Percentiles rank a stretch among this genome's conserved stretches.
Evolutionary conservation across 1,140 invertebrate genomes (phyloP).

Genomic region (Dermatophagoides farinae): DNA sequence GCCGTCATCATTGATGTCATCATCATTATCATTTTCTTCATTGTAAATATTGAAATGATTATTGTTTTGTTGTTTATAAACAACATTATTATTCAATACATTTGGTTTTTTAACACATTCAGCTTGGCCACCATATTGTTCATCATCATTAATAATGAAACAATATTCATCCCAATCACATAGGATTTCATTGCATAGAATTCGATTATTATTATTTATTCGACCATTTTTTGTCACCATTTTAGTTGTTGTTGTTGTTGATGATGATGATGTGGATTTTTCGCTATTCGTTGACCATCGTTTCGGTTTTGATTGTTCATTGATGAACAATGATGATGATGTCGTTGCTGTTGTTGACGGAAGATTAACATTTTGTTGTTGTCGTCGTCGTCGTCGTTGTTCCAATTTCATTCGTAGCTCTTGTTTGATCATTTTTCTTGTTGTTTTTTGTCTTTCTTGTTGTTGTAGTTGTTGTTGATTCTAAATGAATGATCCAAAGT

Average conservation of each 20-base stretch:
- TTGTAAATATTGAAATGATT: neutral
- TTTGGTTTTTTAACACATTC: neutral
- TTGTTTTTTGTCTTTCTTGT: too few relatives aligned
- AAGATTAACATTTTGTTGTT: neutral
- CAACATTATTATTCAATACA: neutral
- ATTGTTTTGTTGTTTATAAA: neutral
- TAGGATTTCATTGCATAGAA: neutral
- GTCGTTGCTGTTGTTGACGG: neutral
- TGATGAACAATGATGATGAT: neutral
- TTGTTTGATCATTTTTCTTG: too few relatives aligned
- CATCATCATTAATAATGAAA: neutral
- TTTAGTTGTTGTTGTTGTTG: neutral
- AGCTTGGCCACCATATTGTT: neutral
- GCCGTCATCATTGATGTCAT: neutral
- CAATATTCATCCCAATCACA: neutral
- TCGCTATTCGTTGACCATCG: neutral
- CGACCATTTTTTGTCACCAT: neutral
- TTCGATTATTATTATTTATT: neutral
- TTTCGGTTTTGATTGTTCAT: neutral
- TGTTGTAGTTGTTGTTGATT: too few relatives aligned
- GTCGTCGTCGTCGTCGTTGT: too few relatives aligned
- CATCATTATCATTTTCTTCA: neutral
- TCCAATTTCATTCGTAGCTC: too few relatives aligned
- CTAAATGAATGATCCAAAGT: too few relatives aligned
- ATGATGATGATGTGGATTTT: neutral